Evolutionary conservation across 2,888 invertebrate genomes (phyloP), one percentile per base, ranked within the genome.

Genomic region (Pyrochroa serraticornis): DNA sequence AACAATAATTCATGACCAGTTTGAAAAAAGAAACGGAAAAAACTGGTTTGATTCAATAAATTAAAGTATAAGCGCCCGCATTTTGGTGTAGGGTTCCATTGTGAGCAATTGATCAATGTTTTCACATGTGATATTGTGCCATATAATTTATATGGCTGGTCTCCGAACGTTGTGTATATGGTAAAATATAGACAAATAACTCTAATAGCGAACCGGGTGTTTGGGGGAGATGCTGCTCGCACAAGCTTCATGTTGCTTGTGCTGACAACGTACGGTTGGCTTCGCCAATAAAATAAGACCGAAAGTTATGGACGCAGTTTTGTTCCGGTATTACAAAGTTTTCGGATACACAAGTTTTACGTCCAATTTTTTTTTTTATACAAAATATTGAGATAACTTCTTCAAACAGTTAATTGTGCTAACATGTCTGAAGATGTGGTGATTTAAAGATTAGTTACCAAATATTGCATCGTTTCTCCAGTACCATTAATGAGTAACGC

Each of bases 51-150:
- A 58, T 62, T 62, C 63, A 59, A 66, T 66, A 65, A 68, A 64
- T 66, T 65, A 70, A 69, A 67, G 66, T 64, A 47, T 60, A 64
- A 58, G 54, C 62, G 62, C 56, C n/a, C 58, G 60, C 63, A 45
- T 44, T 54, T 63, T 62, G 65, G 56, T 52, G 50, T 57, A 55
- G 56, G 46, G 63, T 63, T 60, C 71, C 63, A 69, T 71, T 70
- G 72, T 71, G 68, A 64, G 58, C 67, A 63, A 71, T 72, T 71
- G 71, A 73, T 72, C 71, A 72, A 65, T 70, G 71, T 72, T 72
- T 71, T 71, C 68, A 68, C 69, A 68, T 69, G 71, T 68, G 71
- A 71, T 71, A 72, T 71, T 69, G 71, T 69, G 65, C 65, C 45
- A 50, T 56, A 64, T 70, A 68, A 71, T 71, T 72, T 71, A 71